phyloP scores from a whole-genome alignment of 2,797 vertebrate genomes.

The Setipinna tenuifilis region DNA sequence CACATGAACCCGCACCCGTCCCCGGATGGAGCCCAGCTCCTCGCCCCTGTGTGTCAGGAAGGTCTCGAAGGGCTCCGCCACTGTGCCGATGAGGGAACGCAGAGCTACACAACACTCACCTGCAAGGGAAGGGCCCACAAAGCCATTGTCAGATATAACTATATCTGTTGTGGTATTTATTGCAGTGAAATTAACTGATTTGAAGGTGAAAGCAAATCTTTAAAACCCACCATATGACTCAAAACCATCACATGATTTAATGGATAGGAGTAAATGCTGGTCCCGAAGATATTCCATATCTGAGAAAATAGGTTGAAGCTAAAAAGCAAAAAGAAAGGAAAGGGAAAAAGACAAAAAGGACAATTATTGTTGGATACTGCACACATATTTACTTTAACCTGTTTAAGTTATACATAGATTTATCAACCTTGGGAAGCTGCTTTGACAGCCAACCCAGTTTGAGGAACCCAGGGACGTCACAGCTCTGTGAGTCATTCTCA shows the following conservation, averaged over 20 bases:
- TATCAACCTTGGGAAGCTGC: constrained; percentile 80
- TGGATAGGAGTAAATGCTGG: constrained; percentile 80
- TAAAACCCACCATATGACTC: constrained; percentile 81
- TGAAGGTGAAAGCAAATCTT: neutral
- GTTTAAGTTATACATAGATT: neutral
- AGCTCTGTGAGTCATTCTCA: constrained; percentile 81
- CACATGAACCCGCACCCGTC: constrained; percentile 72
- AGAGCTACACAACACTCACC: constrained; percentile 84
- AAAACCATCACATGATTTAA: constrained; percentile 84
- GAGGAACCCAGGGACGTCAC: constrained; percentile 80
- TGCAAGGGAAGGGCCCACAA: constrained; percentile 47
- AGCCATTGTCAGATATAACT: neutral
- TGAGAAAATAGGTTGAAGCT: constrained; percentile 76
- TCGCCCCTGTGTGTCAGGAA: constrained; percentile 83
- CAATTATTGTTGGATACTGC: neutral
- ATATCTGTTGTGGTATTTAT: neutral
- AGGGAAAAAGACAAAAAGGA: neutral
- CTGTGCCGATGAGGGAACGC: constrained; percentile 62
- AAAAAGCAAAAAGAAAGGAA: neutral
- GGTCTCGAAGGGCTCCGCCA: constrained; percentile 78
- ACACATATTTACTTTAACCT: constrained; percentile 20
- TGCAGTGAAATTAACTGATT: neutral
- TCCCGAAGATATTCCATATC: constrained; percentile 80
- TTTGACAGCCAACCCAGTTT: constrained; percentile 82
- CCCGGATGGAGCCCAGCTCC: constrained; percentile 83